Conservation (phyloP, 1,140 invertebrate species). For the Drosophila sulfurigaster region DNA sequence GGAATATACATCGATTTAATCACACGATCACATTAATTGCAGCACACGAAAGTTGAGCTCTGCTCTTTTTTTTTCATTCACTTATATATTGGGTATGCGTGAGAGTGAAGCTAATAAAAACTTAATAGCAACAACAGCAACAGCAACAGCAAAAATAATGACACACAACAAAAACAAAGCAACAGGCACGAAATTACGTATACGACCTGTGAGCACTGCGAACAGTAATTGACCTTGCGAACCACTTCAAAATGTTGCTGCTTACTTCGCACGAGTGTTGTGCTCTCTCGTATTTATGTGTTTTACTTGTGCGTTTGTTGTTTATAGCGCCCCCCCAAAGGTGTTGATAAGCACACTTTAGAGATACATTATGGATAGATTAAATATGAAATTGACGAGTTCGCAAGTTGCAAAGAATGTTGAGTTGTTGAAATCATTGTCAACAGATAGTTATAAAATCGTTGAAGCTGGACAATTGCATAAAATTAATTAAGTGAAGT, state of each 20-base stretch:
- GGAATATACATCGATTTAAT: conserved; percentile 36
- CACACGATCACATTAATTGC: conserved; percentile 49
- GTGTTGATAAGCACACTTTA: conserved; percentile 37
- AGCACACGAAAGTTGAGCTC: conserved; percentile 28
- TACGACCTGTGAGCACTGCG: conserved; percentile 50
- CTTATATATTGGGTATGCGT: conserved; percentile 4
- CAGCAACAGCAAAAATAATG: not conserved
- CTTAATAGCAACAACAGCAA: conserved; percentile 22
- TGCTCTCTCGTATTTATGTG: conserved; percentile 14
- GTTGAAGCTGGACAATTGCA: conserved; percentile 42
- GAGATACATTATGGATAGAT: conserved; percentile 4
- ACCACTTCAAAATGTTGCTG: conserved; percentile 38
- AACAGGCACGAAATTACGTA: conserved; percentile 47
- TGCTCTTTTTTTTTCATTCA: conserved; percentile 4
- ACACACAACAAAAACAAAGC: not conserved
- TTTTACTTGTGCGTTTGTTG: conserved; percentile 26
- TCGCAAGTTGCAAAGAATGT: not conserved
- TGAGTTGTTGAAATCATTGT: not conserved
- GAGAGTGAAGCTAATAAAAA: conserved; percentile 44
- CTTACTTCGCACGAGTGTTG: conserved; percentile 27
- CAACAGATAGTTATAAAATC: conserved; percentile 16
- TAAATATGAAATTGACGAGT: conserved; percentile 7
- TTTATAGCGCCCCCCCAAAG: conserved; percentile 33
- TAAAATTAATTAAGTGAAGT: conserved; percentile 49
- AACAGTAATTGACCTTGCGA: conserved; percentile 57